Base-by-base conservation (phyloP, 2,888 invertebrate genomes). In the Seira ritae region DNA sequence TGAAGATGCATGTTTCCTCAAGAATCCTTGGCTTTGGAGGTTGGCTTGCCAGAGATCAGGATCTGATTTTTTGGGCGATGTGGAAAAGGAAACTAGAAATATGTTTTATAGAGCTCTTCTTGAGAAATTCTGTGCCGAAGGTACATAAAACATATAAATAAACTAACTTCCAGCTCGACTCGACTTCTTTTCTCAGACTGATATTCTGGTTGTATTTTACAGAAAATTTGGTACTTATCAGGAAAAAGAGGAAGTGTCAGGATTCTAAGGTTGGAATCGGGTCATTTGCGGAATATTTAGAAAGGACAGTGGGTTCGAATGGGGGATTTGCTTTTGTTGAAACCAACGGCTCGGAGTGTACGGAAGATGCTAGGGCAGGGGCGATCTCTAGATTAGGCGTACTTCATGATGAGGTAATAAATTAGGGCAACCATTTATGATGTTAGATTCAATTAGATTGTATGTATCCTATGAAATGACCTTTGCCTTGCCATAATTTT, bases 101-200 rank as follows among this genome's bases (percentile, higher is more conserved):
- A 37, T 88, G 12, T 83, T 89, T 60, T 88, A 80, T 42, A 92
- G 96, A 89, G 94, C 94, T 17, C 91, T 94, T 15, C 90, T 95
- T 71, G 93, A 95, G 90, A 90, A 93, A 20, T 93, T 94, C 88
- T 92, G 93, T 1, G 89, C 90, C 37, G 90, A 91, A 90, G 92
- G 94, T 94, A 91, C 92, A 92, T 12, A 42, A 42, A 42, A n/a
- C n/a, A n/a, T 60, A 89, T n/a, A 1, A 22, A 86, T 69, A 89
- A 17, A 82, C 89, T 68, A 72, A 15, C n/a, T 8, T 22, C 23
- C 12, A 15, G 1, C 24, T 20, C 22, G 10, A 66, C n/a, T 84
- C 0, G 19, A 24, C 55, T 70, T 42, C n/a, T 66, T 66, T 20
- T 66, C 24, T 20, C 46, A 20, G 22, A 66, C 8, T 67, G 73